Conservation (phyloP, 2,888 invertebrate species). For the Tachystola acroxantha region DNA sequence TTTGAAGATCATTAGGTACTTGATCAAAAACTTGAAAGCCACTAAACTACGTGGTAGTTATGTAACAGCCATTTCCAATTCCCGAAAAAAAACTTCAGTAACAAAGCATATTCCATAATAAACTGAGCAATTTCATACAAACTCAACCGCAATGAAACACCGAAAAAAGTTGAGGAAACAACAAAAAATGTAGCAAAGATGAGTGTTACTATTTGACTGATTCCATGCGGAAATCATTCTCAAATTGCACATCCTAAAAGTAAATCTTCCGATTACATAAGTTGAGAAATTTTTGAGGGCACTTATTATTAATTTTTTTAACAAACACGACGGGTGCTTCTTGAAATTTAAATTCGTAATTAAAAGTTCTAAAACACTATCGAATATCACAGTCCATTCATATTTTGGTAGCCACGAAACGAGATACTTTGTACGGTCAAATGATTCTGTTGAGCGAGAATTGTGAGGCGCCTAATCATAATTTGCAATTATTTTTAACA, state of each 20-base stretch:
- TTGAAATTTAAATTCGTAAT: not conserved
- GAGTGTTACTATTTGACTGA: constrained; percentile 56
- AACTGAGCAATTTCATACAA: constrained; percentile 21
- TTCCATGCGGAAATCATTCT: constrained; percentile 73
- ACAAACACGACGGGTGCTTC: constrained; percentile 5
- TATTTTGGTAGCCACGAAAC: constrained; percentile 37
- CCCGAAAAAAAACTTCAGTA: constrained; percentile 25
- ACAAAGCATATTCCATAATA: constrained; percentile 4
- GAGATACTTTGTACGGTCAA: constrained; percentile 61
- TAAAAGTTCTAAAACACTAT: constrained; percentile 29
- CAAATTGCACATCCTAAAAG: constrained; percentile 66
- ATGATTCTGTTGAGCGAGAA: constrained; percentile 36
- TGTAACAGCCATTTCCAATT: constrained; percentile 33
- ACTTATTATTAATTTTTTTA: not conserved
- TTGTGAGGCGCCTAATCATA: constrained; percentile 40
- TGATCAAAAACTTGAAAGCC: constrained; percentile 26
- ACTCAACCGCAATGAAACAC: constrained; percentile 42
- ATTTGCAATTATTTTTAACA: constrained; percentile 43
- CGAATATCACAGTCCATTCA: constrained; percentile 48
- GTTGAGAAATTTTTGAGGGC: constrained; percentile 19
- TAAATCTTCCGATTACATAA: constrained; percentile 55
- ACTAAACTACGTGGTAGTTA: constrained; percentile 34
- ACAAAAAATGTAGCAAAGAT: constrained; percentile 54
- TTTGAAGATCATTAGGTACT: constrained; percentile 19
- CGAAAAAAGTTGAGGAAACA: constrained; percentile 39